phyloP scores from a whole-genome alignment of 92 coral and sea anemone genomes.

The Metridium senile region DNA sequence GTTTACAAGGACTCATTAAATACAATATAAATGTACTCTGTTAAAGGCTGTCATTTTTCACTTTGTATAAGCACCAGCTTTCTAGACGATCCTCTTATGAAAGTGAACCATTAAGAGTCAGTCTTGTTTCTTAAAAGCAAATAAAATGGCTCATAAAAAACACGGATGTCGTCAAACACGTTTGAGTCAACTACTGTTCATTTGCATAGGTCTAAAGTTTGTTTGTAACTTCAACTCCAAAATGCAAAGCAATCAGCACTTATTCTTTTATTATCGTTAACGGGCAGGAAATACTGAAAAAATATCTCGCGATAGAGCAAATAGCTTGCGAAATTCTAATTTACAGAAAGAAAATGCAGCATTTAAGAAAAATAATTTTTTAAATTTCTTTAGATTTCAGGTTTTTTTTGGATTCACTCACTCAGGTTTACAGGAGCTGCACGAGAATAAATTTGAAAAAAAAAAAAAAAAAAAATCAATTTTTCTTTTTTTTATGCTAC shows the following conservation, averaged over 20 bases:
- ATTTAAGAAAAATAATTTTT: too few relatives aligned
- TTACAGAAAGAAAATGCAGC: too few relatives aligned
- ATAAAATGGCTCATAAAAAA: constrained; percentile 4
- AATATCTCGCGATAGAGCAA: too few relatives aligned
- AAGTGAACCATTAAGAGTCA: constrained; percentile 2
- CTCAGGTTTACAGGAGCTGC: too few relatives aligned
- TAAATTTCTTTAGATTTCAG: neutral
- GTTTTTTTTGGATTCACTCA: neutral
- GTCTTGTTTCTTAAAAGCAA: constrained; percentile 24
- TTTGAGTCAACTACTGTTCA: constrained; percentile 4
- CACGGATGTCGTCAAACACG: neutral
- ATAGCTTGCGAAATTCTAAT: too few relatives aligned
- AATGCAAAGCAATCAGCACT: neutral
- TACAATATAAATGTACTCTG: constrained; percentile 13
- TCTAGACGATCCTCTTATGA: constrained; percentile 31
- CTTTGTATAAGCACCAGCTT: neutral
- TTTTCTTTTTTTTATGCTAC: neutral
- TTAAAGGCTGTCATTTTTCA: constrained; percentile 2
- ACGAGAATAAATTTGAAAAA: too few relatives aligned
- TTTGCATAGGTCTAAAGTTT: constrained; percentile 23
- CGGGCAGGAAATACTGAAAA: constrained; percentile 3
- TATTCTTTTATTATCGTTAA: neutral
- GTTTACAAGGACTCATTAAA: constrained; percentile 9
- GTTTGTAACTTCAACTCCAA: constrained; percentile 10
- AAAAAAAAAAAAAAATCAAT: neutral